Evolutionary conservation across 2,888 invertebrate species (phyloP).

Genomic region (Platypus cylindrus): DNA sequence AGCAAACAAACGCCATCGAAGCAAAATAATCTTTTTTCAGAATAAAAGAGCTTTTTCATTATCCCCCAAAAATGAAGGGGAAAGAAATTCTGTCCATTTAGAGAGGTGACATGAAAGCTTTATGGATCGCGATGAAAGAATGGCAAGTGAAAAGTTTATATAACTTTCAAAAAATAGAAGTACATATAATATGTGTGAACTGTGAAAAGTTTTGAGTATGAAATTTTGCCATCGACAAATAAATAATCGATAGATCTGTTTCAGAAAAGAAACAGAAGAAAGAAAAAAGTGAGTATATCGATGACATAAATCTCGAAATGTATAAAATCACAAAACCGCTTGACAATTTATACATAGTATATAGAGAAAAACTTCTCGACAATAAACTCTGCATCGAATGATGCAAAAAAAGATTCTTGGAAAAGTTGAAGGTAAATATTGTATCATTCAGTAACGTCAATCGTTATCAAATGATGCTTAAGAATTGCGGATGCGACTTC

Average conservation of each 20-base stretch:
- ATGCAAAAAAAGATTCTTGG: too few species aligned
- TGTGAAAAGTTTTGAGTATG: constrained; percentile 13
- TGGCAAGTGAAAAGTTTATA: constrained; percentile 12
- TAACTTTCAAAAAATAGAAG: constrained; percentile 11
- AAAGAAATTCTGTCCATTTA: background rate
- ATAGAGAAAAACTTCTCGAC: too few species aligned
- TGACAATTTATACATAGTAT: too few species aligned
- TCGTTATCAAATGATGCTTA: too few species aligned
- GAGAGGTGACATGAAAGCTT: constrained; percentile 13
- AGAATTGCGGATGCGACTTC: too few species aligned
- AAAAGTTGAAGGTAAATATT: too few species aligned
- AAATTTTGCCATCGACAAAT: constrained; percentile 10
- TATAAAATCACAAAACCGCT: too few species aligned
- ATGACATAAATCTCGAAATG: too few species aligned
- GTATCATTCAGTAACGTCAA: too few species aligned
- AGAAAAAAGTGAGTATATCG: background rate
- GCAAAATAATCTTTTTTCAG: too few species aligned
- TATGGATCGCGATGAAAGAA: constrained; percentile 13
- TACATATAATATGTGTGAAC: constrained; percentile 14
- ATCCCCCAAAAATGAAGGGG: constrained; percentile 8
- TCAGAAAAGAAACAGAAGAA: background rate
- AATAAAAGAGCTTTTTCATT: constrained; percentile 13
- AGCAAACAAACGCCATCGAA: too few species aligned
- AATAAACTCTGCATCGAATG: too few species aligned
- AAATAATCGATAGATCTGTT: constrained; percentile 13